phyloP scores from a whole-genome alignment of 1,140 invertebrate species.

The Coelopa frigida region DNA sequence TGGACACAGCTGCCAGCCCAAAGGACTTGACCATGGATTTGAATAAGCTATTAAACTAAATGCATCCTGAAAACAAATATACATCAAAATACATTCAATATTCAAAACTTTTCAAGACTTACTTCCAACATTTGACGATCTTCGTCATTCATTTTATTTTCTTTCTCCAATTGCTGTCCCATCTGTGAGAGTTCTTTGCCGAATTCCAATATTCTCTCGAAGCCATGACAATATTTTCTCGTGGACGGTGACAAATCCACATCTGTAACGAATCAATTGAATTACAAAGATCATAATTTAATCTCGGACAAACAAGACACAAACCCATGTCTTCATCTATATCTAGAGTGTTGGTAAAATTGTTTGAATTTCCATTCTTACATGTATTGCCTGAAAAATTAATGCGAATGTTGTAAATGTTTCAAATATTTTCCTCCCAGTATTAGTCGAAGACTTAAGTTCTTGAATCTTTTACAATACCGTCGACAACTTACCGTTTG shows the following conservation, averaged over 20 bases:
- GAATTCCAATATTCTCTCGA: constrained; percentile 87
- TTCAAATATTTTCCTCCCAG: too few species aligned
- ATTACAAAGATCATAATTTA: constrained; percentile 4
- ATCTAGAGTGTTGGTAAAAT: constrained; percentile 35
- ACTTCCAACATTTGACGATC: constrained; percentile 93
- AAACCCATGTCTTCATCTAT: constrained; percentile 62
- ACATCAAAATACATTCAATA: constrained; percentile 1
- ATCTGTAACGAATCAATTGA: constrained; percentile 28
- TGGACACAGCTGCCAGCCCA: constrained; percentile 90
- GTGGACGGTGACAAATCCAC: constrained; percentile 46
- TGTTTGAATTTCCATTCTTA: constrained; percentile 56
- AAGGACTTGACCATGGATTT: constrained; percentile 93
- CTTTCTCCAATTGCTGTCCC: constrained; percentile 73
- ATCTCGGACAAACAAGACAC: constrained; percentile 12
- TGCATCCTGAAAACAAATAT: constrained; percentile 65
- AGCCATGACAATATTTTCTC: constrained; percentile 69
- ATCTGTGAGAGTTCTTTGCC: constrained; percentile 88
- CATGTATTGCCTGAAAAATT: constrained; percentile 27
- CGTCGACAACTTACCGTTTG: constrained; percentile 37
- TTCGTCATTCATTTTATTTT: constrained; percentile 74
- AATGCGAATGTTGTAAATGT: too few species aligned
- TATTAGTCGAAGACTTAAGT: too few species aligned
- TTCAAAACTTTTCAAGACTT: constrained; percentile 15
- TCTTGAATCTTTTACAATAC: too few species aligned
- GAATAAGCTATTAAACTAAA: constrained; percentile 96